A percentile compares a stretch with the other conserved stretches of the same genome.
Evolutionary conservation across 2,113 vertebrate species (phyloP).

Genomic region (Brachionichthys hirsutus): DNA sequence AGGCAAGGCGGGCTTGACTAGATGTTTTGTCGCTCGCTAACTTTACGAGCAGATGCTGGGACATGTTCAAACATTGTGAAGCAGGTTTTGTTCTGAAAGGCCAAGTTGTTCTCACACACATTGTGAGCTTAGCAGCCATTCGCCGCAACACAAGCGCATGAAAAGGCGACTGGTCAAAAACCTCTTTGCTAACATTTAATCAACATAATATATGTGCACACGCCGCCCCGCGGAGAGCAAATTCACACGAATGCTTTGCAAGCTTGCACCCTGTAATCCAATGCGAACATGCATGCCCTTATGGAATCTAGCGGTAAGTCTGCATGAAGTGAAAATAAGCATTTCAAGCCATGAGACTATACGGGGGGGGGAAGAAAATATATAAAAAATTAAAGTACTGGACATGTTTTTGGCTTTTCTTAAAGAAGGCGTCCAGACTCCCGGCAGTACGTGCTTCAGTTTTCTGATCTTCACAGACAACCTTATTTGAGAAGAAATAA

Average conservation of each 20-base stretch:
- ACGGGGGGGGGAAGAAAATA: too few species aligned
- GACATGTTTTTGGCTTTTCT: conserved; percentile 10
- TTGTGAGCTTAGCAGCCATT: conserved; percentile 39
- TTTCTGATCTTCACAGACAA: conserved; percentile 36
- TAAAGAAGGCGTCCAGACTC: background rate
- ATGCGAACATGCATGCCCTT: conserved; percentile 8
- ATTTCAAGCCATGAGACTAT: conserved; percentile 8
- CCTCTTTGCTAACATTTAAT: conserved; percentile 64
- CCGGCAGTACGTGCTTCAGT: background rate
- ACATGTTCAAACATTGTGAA: conserved; percentile 68
- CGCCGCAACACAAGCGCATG: conserved; percentile 42
- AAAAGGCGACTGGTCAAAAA: conserved; percentile 48
- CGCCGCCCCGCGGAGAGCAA: conserved; percentile 22
- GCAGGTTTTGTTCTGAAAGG: conserved; percentile 72
- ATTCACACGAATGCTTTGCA: conserved; percentile 27
- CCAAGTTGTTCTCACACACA: conserved; percentile 73
- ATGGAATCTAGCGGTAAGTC: conserved; percentile 1
- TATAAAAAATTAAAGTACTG: conserved; percentile 27
- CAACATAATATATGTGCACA: conserved; percentile 49
- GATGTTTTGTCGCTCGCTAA: conserved; percentile 50
- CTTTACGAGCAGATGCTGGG: conserved; percentile 63
- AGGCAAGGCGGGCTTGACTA: conserved; percentile 32
- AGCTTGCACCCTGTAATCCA: conserved; percentile 12
- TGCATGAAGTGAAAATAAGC: conserved; percentile 31
- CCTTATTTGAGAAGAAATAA: conserved; percentile 37